Evolutionary conservation across 2,888 invertebrate species (phyloP).

Genomic region (Zaprionus lineosus): DNA sequence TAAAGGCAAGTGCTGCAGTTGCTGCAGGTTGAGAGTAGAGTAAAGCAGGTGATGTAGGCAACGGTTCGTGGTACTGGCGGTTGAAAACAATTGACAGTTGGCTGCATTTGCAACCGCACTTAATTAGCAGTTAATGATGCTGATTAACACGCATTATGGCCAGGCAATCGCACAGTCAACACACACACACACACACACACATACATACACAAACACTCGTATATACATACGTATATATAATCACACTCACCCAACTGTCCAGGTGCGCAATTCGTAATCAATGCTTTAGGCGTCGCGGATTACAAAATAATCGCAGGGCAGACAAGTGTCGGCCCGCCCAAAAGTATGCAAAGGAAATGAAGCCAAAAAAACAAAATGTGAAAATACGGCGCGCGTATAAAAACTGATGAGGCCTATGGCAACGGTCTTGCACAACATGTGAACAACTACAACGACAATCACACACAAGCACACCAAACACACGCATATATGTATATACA

Average conservation of each 20-base stretch:
- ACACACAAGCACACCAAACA: slow-evolving; percentile 1
- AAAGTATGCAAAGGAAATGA: slow-evolving; percentile 71
- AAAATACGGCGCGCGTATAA: slow-evolving; percentile 58
- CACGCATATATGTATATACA: slow-evolving; percentile 16
- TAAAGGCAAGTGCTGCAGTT: not conserved
- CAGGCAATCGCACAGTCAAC: slow-evolving; percentile 6
- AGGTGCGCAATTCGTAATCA: slow-evolving; percentile 65
- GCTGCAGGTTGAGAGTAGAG: not conserved
- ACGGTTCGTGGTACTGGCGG: slow-evolving; percentile 27
- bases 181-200: not conserved
- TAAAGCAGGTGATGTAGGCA: slow-evolving; percentile 2
- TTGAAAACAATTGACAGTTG: slow-evolving; percentile 71
- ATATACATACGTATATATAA: not conserved
- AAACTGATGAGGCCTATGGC: slow-evolving; percentile 55
- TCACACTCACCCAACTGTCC: slow-evolving; percentile 29
- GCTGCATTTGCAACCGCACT: slow-evolving; percentile 79
- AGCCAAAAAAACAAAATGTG: slow-evolving; percentile 12
- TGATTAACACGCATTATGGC: slow-evolving; percentile 78
- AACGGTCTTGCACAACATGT: slow-evolving; percentile 34
- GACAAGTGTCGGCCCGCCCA: slow-evolving; percentile 43
- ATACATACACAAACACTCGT: slow-evolving; percentile 22
- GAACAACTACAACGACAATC: slow-evolving; percentile 32
- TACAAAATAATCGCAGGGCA: slow-evolving; percentile 70
- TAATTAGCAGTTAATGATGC: slow-evolving; percentile 79
- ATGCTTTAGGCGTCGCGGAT: slow-evolving; percentile 73